phyloP scores from a whole-genome alignment of 2,113 vertebrate species.

The Gracilinanus agilis region DNA sequence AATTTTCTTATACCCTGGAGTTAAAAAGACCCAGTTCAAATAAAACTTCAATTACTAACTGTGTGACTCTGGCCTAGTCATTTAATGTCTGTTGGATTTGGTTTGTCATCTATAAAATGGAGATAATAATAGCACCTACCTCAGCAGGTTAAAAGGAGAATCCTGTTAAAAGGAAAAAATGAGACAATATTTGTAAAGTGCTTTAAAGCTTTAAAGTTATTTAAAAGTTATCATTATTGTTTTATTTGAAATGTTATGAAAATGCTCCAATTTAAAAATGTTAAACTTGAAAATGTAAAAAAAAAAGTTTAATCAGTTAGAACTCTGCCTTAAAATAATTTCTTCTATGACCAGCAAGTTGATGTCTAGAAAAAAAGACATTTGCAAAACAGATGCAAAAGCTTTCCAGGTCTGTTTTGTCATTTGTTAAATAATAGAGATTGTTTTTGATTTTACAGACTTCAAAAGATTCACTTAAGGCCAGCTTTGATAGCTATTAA shows the following conservation, averaged over 20 bases:
- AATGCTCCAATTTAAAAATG: slow-evolving; percentile 6
- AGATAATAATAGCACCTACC: not conserved
- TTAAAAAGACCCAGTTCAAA: not conserved
- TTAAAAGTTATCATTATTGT: not conserved
- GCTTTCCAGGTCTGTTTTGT: not conserved
- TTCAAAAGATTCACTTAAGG: not conserved
- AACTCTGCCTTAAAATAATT: not conserved
- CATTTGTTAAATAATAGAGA: slow-evolving; percentile 27
- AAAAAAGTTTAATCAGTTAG: slow-evolving; percentile 1
- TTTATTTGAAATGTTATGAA: not conserved
- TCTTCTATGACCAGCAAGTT: not conserved
- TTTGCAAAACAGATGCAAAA: not conserved
- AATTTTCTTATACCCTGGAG: not conserved
- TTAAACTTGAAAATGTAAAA: not conserved
- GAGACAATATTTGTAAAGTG: not conserved
- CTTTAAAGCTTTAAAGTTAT: not conserved
- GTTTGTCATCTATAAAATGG: not conserved
- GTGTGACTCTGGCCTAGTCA: not conserved
- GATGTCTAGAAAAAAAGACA: not conserved
- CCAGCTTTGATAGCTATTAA: not conserved
- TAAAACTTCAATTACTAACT: not conserved
- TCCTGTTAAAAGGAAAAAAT: not conserved
- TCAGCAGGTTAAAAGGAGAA: not conserved
- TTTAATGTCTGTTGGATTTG: not conserved
- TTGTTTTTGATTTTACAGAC: slow-evolving; percentile 10